These are phyloP conservation scores for Amphiura filiformis DNA, from an alignment of 35 echinoderm and acorn worm genomes.

Conservation along the genomic window DNA sequence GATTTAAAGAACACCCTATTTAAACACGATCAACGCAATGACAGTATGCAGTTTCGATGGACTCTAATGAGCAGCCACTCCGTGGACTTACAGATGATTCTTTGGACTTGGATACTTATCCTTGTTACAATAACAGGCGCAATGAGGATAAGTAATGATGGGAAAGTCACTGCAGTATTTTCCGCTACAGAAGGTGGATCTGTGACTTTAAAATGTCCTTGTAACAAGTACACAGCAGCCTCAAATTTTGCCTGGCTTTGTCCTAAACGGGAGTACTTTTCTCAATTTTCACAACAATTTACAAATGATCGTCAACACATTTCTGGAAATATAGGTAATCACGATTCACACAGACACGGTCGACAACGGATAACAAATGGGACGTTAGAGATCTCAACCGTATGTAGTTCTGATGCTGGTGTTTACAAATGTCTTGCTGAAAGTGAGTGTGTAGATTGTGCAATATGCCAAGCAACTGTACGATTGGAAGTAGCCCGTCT, in stretches of 20 bases:
- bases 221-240: neutral
- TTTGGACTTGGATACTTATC: neutral
- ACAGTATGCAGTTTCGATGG: neutral
- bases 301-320: neutral
- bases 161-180: neutral
- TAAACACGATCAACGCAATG: neutral
- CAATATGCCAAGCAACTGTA: neutral
- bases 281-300: neutral
- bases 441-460: neutral
- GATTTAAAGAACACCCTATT: neutral
- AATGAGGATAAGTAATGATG: neutral
- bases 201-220: neutral
- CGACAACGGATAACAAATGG: neutral
- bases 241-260: neutral
- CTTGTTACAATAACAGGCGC: neutral
- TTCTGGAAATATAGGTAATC: neutral
- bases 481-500: neutral
- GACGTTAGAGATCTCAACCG: neutral
- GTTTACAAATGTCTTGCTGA: constrained; percentile 3
- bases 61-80: neutral
- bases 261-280: neutral
- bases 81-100: neutral
- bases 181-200: neutral
- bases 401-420: neutral
- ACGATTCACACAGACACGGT: neutral